Evolutionary conservation across 2,113 vertebrate genomes (phyloP).

Genomic region (Scatophagus argus): DNA sequence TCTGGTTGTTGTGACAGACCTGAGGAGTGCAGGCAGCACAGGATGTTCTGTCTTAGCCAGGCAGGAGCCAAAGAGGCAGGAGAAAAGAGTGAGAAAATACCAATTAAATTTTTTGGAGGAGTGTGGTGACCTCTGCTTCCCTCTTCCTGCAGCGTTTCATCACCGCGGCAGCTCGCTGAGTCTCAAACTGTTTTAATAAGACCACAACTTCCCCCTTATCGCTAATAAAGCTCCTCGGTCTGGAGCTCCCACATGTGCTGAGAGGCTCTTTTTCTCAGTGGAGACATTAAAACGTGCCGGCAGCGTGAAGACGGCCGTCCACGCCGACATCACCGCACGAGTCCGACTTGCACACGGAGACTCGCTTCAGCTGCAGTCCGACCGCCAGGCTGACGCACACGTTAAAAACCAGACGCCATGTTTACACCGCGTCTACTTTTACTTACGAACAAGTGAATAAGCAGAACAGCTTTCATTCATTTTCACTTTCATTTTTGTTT

Average conservation of each 20-base stretch:
- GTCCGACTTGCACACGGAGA: too few relatives aligned
- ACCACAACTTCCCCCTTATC: conserved; percentile 65
- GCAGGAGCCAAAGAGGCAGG: conserved; percentile 16
- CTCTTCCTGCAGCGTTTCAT: conserved; percentile 64
- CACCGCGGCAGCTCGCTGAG: conserved; percentile 57
- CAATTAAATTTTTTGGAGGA: conserved; percentile 75
- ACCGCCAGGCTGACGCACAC: too few relatives aligned
- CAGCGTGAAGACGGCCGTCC: not conserved
- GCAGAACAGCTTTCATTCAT: too few relatives aligned
- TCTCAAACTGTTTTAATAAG: conserved; percentile 73
- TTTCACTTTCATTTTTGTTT: too few relatives aligned
- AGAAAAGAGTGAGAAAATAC: conserved; percentile 58
- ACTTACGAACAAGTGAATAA: not conserved
- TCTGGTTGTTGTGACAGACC: too few relatives aligned
- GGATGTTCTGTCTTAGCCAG: conserved; percentile 33
- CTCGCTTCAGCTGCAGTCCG: too few relatives aligned
- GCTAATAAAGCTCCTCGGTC: conserved; percentile 73
- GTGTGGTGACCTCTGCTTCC: conserved; percentile 65
- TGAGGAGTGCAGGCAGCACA: conserved; percentile 1
- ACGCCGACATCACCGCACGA: not conserved
- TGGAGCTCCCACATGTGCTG: conserved; percentile 64
- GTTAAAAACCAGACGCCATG: not conserved
- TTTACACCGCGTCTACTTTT: not conserved
- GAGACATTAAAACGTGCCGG: conserved; percentile 25
- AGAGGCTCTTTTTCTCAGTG: conserved; percentile 48